phyloP scores from a whole-genome alignment of 2,797 vertebrate species.

The Spizella passerina region DNA sequence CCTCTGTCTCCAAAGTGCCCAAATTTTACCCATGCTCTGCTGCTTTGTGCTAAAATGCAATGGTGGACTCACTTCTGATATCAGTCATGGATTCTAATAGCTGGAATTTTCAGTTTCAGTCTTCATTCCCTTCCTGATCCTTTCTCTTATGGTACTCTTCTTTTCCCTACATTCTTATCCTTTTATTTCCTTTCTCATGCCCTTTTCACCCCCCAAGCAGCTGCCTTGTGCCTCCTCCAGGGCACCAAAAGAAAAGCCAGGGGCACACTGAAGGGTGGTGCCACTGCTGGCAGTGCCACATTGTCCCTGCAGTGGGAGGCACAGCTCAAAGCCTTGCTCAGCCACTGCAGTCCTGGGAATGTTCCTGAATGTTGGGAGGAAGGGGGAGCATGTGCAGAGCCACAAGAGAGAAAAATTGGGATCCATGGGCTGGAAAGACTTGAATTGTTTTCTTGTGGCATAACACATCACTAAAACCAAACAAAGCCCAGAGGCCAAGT shows the following conservation, averaged over 20 bases:
- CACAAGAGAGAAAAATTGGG: not conserved
- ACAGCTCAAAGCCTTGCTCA: not conserved
- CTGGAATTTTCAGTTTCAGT: not conserved
- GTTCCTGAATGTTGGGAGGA: fast-evolving
- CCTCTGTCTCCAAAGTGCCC: fast-evolving
- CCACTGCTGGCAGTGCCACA: not conserved
- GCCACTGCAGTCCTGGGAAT: not conserved
- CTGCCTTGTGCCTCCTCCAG: not conserved
- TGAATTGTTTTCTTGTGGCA: not conserved
- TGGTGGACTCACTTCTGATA: not conserved
- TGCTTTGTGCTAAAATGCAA: not conserved
- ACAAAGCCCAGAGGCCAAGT: not conserved
- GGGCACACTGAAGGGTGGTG: not conserved
- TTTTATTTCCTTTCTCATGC: not conserved
- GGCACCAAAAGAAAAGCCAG: not conserved
- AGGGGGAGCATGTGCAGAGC: no score
- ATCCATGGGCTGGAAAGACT: not conserved
- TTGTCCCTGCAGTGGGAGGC: not conserved
- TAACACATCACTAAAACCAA: not conserved
- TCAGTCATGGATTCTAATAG: not conserved
- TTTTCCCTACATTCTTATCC: not conserved
- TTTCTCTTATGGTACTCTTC: not conserved
- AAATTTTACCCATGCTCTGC: not conserved
- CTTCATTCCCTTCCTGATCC: not conserved
- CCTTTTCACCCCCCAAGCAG: not conserved